Conservation (phyloP, 2,113 vertebrate species). For the Daphoenositta chrysoptera region DNA sequence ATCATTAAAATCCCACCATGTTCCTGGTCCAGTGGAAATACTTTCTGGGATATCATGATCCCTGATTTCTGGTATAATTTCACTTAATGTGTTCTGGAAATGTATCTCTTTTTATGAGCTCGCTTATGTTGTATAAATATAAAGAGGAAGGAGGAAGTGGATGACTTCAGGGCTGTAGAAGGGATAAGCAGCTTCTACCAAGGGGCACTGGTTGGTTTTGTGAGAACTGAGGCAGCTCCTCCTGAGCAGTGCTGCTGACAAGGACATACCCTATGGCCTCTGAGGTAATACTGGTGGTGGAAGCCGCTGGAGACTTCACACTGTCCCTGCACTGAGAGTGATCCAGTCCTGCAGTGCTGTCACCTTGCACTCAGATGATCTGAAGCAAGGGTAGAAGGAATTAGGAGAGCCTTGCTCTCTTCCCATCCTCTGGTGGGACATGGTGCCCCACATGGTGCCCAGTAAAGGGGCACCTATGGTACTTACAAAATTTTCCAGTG, state of each 20-base stretch:
- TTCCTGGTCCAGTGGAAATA: not conserved
- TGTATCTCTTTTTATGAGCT: not conserved
- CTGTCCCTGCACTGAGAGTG: not conserved
- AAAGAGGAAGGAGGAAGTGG: not conserved
- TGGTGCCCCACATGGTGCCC: accelerated
- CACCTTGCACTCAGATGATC: not conserved
- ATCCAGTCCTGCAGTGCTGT: not conserved
- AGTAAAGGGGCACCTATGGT: accelerated
- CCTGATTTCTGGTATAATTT: not conserved
- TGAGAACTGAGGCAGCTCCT: not conserved
- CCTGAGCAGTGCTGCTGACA: not conserved
- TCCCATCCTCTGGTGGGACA: not conserved
- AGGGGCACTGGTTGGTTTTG: not conserved
- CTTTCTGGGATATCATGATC: not conserved
- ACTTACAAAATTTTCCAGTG: not conserved
- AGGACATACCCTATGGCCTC: not conserved
- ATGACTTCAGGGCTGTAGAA: not conserved
- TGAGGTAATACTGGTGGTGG: not conserved
- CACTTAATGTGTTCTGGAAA: not conserved
- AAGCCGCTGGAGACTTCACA: not conserved
- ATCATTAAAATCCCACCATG: not conserved
- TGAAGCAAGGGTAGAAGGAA: not conserved
- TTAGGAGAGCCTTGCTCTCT: not conserved
- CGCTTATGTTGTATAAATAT: not conserved
- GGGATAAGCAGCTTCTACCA: not conserved